Base-by-base conservation (phyloP, 2,888 invertebrate species). In the Drosophila greeni region DNA sequence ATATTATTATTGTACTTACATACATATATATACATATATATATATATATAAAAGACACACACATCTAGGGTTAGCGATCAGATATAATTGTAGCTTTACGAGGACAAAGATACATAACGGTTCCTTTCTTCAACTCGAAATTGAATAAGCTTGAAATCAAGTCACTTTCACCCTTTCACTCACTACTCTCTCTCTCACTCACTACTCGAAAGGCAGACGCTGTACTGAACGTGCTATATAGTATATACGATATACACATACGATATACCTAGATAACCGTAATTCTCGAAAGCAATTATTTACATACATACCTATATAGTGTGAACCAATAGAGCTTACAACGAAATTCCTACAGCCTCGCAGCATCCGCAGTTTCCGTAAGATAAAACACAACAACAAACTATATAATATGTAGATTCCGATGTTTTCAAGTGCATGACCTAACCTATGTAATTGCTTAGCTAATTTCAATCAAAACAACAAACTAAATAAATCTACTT, bases 271-370 rank as follows among this genome's bases (percentile, higher is more conserved):
- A 47, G 45, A 47, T 47, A 31, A 47, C 29, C 45, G 12, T 14
- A 45, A 29, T 14, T 47, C 45, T 20, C 31, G 14, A 47, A 47
- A 47, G 45, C 45, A 47, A 31, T 47, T 47, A 47, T 47, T 47
- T 47, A 47, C 45, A 42, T 47, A 42, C 42, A 18, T 48, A 43
- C 43, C 31, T 54, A 47, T 60, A 57, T 64, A 72, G 48, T 71
- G 75, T 82, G 67, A 77, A 74, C 68, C 48, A 67, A 69, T 83
- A 78, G 79, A 84, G 79, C 79, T 79, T 79, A 79, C 60, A 67
- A 78, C 60, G 61, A 73, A 64, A 84, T 84, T 79, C 79, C 79
- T 79, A 83, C 66, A 59, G 70, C 66, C 42, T 64, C 39, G 57
- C 20, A 57, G 57, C 34, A 57, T 45, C 20, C 59, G 20, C 58